Evolutionary conservation across 1,140 invertebrate species (phyloP), one percentile per base, ranked within the genome.

Genomic region (Drosophila azteca): DNA sequence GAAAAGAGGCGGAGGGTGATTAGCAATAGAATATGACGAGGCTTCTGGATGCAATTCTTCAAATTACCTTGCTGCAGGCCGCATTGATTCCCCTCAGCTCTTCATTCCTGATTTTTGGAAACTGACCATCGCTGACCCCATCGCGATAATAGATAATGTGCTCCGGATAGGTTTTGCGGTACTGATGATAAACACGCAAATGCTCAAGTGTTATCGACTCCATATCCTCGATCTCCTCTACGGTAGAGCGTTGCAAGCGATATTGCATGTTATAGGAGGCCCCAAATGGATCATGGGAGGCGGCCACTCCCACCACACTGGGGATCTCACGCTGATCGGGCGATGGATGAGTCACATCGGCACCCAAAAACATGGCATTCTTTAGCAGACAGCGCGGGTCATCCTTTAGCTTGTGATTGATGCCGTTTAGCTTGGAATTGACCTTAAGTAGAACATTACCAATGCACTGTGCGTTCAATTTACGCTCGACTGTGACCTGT

Each of bases 121-220:
- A 97, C 76, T 98, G 96, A 0, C 97, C 97, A 81, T 98, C 97
- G 3, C 96, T 96, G 0, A 98, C 97, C 4, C 97, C 97, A 89
- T 98, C 97, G 8, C 97, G 93, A 90, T 95, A 98, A 59, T 96
- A 95, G 31, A 97, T 92, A 50, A 97, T 95, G 43, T 92, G 92
- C 0, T 92, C 71, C 0, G 96, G 96, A 77, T 94, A 93, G 2
- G 39, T 9, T 0, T 71, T 11, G 0, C 78, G 88, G 29, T 92
- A 93, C 26, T 78, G 79, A 0, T 79, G 13, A 62, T 93, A 93
- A 59, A 95, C 95, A 2, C 80, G 53, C 52, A 92, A 73, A 48
- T 92, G 91, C 11, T 84, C 79, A 20, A 84, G 81, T 49, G 96
- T 94, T 76, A 98, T 97, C 0, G 94, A 92, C 75, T 95, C 92